Percentiles rank a stretch among this genome's conserved stretches.
These are phyloP conservation scores for Rousettus leschenaultii DNA, from an alignment of 2,113 vertebrate genomes.

Conservation along the genomic window DNA sequence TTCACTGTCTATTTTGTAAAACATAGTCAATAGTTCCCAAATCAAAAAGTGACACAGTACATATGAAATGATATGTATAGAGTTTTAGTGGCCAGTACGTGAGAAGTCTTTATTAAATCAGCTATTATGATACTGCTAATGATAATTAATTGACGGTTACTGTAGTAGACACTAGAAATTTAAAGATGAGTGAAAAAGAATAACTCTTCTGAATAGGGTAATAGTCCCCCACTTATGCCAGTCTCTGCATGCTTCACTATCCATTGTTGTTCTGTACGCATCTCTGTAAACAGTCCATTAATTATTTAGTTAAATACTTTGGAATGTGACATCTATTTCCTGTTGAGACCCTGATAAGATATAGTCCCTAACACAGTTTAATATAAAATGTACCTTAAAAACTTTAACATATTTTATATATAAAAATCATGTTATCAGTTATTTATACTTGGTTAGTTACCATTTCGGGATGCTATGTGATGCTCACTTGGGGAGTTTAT, in stretches of 20 bases:
- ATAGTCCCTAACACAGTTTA: neutral
- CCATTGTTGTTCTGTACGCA: neutral
- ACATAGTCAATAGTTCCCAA: neutral
- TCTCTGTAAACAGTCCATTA: neutral
- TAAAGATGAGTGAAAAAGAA: neutral
- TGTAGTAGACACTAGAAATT: neutral
- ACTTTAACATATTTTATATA: neutral
- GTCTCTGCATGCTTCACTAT: neutral
- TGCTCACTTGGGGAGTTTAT: neutral
- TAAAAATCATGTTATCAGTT: neutral
- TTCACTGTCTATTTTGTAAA: neutral
- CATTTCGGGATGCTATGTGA: neutral
- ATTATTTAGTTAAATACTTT: neutral
- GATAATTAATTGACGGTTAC: neutral
- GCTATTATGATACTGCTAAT: neutral
- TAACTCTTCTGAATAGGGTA: neutral
- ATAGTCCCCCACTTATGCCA: no score
- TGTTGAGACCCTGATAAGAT: neutral
- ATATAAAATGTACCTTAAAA: neutral
- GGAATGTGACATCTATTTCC: neutral
- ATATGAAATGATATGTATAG: neutral
- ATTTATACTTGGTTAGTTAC: neutral
- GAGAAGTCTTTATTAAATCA: neutral
- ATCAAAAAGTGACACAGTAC: neutral
- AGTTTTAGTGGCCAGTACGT: neutral